Percentiles rank a stretch among this genome's conserved stretches.
These are phyloP conservation scores for Drosophila aldrichi DNA, from an alignment of 2,888 invertebrate species.

Conservation along the genomic window DNA sequence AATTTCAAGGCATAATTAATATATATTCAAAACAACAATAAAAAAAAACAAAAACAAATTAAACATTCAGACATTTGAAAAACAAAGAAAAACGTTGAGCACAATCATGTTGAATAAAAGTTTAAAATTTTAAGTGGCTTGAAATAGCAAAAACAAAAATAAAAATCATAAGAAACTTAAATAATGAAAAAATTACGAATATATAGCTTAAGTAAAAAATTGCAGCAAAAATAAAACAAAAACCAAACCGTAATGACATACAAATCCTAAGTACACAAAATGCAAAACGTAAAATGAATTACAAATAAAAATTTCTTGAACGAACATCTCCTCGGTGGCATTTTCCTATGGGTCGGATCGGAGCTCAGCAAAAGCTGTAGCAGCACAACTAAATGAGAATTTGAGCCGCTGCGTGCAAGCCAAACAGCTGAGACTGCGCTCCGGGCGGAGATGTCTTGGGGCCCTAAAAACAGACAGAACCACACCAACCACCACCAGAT, in stretches of 20 bases:
- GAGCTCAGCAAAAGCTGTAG: constrained; percentile 24
- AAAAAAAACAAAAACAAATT: constrained; percentile 11
- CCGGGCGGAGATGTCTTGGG: constrained; percentile 27
- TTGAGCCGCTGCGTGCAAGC: constrained; percentile 59
- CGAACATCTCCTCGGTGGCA: constrained; percentile 9
- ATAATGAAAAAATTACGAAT: constrained; percentile 21
- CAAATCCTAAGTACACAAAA: constrained; percentile 60
- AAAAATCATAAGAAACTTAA: constrained; percentile 10
- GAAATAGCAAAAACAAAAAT: constrained; percentile 53
- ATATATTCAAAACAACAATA: constrained; percentile 21
- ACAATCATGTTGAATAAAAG: constrained; percentile 83
- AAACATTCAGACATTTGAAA: constrained; percentile 26
- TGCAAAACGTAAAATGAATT: constrained; percentile 51
- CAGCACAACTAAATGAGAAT: constrained; percentile 61
- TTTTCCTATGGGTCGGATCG: constrained; percentile 3
- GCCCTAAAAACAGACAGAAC: constrained; percentile 8
- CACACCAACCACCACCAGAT: not conserved
- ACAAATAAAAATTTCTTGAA: constrained; percentile 34
- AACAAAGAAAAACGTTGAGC: constrained; percentile 82
- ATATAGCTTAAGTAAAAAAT: constrained; percentile 61
- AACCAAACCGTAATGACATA: constrained; percentile 22
- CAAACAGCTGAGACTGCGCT: constrained; percentile 56
- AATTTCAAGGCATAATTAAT: constrained; percentile 33
- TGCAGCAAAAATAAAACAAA: constrained; percentile 35
- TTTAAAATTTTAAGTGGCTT: constrained; percentile 50